Percentiles rank a stretch among this genome's conserved stretches.
These are phyloP conservation scores for Cheilosia grossa DNA, from an alignment of 2,888 invertebrate species.

Conservation along the genomic window DNA sequence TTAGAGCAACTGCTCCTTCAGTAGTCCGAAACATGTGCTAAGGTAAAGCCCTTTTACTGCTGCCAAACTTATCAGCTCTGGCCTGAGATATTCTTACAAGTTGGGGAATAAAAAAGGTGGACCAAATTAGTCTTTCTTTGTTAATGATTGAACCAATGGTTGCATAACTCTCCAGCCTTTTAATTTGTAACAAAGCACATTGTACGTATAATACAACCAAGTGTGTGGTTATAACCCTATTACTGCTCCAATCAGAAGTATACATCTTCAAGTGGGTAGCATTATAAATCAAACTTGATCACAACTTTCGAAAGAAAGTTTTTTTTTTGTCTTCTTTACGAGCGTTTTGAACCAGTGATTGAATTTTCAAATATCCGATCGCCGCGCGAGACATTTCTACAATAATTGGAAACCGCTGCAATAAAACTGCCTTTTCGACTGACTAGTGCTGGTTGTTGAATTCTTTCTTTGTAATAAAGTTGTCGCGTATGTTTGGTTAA, in stretches of 20 bases:
- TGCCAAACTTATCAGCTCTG: too few species aligned
- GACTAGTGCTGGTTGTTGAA: not conserved
- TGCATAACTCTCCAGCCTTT: not conserved
- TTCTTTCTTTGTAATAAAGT: conserved; percentile 23
- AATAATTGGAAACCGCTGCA: conserved; percentile 24
- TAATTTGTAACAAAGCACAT: not conserved
- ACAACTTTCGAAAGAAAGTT: conserved; percentile 36
- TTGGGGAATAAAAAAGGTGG: too few species aligned
- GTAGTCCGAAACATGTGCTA: too few species aligned
- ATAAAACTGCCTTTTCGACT: conserved; percentile 19
- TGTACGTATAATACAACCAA: not conserved
- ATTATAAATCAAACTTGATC: conserved; percentile 2
- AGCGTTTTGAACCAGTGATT: not conserved
- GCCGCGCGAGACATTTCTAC: not conserved
- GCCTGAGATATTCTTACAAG: too few species aligned
- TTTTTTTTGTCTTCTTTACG: not conserved
- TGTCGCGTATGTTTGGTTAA: conserved; percentile 36
- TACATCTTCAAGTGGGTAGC: conserved; percentile 10
- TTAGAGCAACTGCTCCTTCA: too few species aligned
- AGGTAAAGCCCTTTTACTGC: too few species aligned
- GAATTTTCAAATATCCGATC: conserved; percentile 4
- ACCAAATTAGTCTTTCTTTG: too few species aligned
- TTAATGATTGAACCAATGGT: not conserved
- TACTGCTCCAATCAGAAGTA: not conserved
- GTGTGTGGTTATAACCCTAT: not conserved